Base-by-base conservation (phyloP, 2,797 vertebrate genomes). In the Dendrocincla fuliginosa region DNA sequence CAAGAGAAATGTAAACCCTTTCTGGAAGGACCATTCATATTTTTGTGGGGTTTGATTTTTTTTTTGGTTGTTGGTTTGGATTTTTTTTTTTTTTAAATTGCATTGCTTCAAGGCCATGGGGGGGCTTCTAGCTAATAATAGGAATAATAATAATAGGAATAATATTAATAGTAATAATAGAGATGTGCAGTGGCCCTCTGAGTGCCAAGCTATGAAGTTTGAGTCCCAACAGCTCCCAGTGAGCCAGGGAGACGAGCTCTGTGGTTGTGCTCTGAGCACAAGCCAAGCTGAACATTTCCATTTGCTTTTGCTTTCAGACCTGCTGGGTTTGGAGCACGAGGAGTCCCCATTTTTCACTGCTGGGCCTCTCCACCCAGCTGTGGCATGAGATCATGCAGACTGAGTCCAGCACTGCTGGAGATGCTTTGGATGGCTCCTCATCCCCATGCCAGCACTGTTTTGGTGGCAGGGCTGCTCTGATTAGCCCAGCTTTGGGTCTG, bases 1-100 rank as follows among this genome's bases (percentile, higher is more conserved):
- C 94, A 95, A 91, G 63, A 53, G 41, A 89, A 86, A 92, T 57
- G 30, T 20, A 82, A 87, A 83, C 30, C 33, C 61, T 2, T 44
- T 68, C 68, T 85, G 73, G 41, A 71, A 81, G 50, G n/a, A 39
- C 24, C 89, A 53, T 71, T 87, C 49, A 68, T 53, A 20, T 14
- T 76, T 91, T 60, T 32, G 27, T 60, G 24, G 14, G 3, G 4
- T 9, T 35, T 35, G 35, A 35, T 35, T 13, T 6, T 8, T 12
- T 16, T 70, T 33, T 46, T 37, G 44, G 20, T 47, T 3, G 4
- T 19, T 33, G 10, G 16, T 11, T 27, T 8, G 4, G 32, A 39
- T 16, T 32, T 47, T 20, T 30, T 53, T 28, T 39, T 27, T 3
- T 4, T n/a, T n/a, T n/a, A n/a, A 41, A 81, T 19, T 50, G 11